Conservation (phyloP, 1,140 invertebrate genomes). For the Platorchestia sp. region DNA sequence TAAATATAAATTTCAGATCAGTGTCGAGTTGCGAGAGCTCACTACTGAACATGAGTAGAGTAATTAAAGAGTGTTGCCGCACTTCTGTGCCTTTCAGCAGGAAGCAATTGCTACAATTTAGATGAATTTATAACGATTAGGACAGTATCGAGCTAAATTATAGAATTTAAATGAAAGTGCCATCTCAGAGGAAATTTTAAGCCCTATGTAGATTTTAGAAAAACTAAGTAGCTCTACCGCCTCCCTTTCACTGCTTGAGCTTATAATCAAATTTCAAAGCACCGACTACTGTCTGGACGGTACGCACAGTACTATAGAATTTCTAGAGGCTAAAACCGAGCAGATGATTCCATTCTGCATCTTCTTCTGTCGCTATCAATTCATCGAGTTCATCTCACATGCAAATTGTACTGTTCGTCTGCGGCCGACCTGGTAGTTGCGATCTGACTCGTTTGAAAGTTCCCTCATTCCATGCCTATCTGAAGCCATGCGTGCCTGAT, state of each 20-base stretch:
- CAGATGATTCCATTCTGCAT: background rate
- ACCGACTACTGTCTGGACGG: background rate
- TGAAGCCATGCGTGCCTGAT: background rate
- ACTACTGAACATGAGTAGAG: background rate
- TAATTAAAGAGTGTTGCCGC: background rate
- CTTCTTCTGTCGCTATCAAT: background rate
- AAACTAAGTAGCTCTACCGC: background rate
- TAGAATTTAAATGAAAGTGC: background rate
- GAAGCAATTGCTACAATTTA: background rate
- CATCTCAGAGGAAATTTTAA: background rate
- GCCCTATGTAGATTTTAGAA: background rate
- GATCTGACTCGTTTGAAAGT: constrained; percentile 21
- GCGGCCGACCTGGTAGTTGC: background rate
- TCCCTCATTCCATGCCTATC: constrained; percentile 10
- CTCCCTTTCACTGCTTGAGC: background rate
- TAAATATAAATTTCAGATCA: background rate
- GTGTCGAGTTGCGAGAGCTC: background rate
- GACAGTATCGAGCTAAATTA: background rate
- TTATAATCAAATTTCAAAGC: background rate
- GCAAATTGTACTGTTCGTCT: background rate
- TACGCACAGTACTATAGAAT: background rate
- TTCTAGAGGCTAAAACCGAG: background rate
- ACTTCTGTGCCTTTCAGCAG: background rate
- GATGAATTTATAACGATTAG: background rate
- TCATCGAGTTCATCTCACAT: background rate